Evolutionary conservation across 2,888 invertebrate species (phyloP).

Genomic region (Stegana nigrithorax): DNA sequence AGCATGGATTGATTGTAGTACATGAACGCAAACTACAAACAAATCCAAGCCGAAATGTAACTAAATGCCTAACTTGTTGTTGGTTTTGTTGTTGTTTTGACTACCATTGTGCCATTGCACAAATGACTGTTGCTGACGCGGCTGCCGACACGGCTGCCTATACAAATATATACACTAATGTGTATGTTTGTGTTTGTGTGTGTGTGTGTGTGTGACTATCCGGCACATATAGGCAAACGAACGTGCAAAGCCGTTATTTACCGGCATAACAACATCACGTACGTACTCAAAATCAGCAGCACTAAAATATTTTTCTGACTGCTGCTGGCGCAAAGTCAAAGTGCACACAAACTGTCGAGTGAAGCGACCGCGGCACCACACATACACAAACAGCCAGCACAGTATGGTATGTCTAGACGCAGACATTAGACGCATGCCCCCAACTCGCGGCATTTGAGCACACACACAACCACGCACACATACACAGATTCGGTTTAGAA

Average conservation of each 20-base stretch:
- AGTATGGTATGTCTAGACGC: too few relatives aligned
- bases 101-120: too few relatives aligned
- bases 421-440: background rate
- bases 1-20: too few relatives aligned
- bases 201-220: too few relatives aligned
- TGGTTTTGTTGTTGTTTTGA: background rate
- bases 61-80: too few relatives aligned
- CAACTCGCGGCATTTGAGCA: background rate
- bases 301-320: conserved; percentile 48
- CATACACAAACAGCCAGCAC: too few relatives aligned
- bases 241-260: background rate
- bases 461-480: background rate
- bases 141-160: too few relatives aligned
- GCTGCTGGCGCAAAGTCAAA: conserved; percentile 2
- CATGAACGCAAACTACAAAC: too few relatives aligned
- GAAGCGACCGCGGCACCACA: too few relatives aligned
- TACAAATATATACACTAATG: background rate
- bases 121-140: too few relatives aligned
- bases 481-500: conserved; percentile 44
- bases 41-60: too few relatives aligned
- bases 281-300: conserved; percentile 55
- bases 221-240: background rate
- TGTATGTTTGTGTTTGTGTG: background rate
- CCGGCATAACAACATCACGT: conserved; percentile 41
- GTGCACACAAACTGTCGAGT: background rate